A percentile compares a stretch with the other conserved stretches of the same genome.
These are phyloP conservation scores for Holothuria glaberrima DNA, from an alignment of 35 echinoderm and acorn worm species.

Conservation along the genomic window DNA sequence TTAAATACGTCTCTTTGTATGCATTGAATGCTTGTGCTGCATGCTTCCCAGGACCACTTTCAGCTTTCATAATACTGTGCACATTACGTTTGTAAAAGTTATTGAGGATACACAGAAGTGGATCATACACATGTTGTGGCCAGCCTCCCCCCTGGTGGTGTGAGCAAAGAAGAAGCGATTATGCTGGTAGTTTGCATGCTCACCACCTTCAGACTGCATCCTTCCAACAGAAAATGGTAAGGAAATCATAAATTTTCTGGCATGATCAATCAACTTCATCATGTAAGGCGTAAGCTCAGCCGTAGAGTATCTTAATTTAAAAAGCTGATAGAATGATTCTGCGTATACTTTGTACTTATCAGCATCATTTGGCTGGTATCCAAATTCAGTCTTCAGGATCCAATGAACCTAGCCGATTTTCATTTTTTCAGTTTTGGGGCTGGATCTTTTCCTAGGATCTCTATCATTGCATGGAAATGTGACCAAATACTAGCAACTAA, in stretches of 20 bases:
- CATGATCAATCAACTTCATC: slow-evolving; percentile 53
- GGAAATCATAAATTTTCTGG: slow-evolving; percentile 1
- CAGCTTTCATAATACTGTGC: not conserved
- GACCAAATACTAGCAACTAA: slow-evolving; percentile 38
- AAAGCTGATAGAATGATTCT: slow-evolving; percentile 44
- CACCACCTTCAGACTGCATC: slow-evolving; percentile 53
- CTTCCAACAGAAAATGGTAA: slow-evolving; percentile 48
- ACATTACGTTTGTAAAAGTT: slow-evolving; percentile 30
- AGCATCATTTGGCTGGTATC: slow-evolving; percentile 12
- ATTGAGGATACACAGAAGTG: slow-evolving; percentile 25
- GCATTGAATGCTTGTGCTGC: slow-evolving; percentile 10
- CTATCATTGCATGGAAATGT: slow-evolving; percentile 45
- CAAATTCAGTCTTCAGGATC: slow-evolving; percentile 33
- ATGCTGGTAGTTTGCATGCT: slow-evolving; percentile 55
- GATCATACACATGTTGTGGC: slow-evolving; percentile 51
- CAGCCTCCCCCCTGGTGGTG: slow-evolving; percentile 33
- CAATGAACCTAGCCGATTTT: not conserved
- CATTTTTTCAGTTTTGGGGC: slow-evolving; percentile 16
- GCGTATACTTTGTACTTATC: slow-evolving; percentile 15
- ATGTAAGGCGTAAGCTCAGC: slow-evolving; percentile 36
- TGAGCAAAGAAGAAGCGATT: slow-evolving; percentile 42
- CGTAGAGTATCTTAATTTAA: slow-evolving; percentile 24
- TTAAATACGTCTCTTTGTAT: slow-evolving; percentile 17
- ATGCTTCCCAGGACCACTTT: not conserved
- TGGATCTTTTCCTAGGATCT: slow-evolving; percentile 45